Percentiles rank a stretch among this genome's conserved stretches.
Conservation (phyloP, 2,797 vertebrate species). For the Artibeus jamaicensis region DNA sequence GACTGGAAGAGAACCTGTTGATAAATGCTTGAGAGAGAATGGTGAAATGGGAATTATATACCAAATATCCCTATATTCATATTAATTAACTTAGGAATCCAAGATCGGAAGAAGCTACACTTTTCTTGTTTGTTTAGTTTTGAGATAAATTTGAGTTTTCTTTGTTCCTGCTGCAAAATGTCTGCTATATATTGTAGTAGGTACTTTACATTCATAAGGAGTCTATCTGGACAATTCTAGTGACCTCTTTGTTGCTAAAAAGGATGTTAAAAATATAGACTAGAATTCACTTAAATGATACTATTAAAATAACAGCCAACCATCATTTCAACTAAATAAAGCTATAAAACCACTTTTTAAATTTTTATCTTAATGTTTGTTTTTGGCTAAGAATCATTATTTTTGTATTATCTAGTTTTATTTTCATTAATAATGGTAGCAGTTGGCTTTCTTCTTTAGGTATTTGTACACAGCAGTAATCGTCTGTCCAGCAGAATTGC, state of each 20-base stretch:
- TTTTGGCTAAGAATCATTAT: slow-evolving; percentile 24
- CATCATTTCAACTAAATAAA: not conserved
- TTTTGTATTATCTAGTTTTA: slow-evolving; percentile 18
- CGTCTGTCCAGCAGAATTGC: not conserved
- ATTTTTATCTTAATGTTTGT: not conserved
- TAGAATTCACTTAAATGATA: slow-evolving; percentile 24
- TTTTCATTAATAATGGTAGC: slow-evolving; percentile 7
- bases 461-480: not conserved
- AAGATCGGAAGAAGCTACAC: not conserved
- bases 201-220: not conserved
- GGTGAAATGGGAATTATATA: not conserved
- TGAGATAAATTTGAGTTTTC: slow-evolving; percentile 12
- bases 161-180: not conserved
- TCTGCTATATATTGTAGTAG: not conserved
- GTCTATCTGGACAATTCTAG: slow-evolving; percentile 13
- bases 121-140: slow-evolving; percentile 33
- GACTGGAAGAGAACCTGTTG: not conserved
- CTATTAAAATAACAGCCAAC: slow-evolving; percentile 11
- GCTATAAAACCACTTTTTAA: not conserved
- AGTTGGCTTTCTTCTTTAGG: not conserved
- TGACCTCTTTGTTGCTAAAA: slow-evolving; percentile 7
- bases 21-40: slow-evolving; percentile 17
- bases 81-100: slow-evolving; percentile 15
- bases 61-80: not conserved
- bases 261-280: slow-evolving; percentile 9